These are phyloP conservation scores for Buceros bicornis DNA, from an alignment of 2,797 vertebrate species.

Conservation along the genomic window DNA sequence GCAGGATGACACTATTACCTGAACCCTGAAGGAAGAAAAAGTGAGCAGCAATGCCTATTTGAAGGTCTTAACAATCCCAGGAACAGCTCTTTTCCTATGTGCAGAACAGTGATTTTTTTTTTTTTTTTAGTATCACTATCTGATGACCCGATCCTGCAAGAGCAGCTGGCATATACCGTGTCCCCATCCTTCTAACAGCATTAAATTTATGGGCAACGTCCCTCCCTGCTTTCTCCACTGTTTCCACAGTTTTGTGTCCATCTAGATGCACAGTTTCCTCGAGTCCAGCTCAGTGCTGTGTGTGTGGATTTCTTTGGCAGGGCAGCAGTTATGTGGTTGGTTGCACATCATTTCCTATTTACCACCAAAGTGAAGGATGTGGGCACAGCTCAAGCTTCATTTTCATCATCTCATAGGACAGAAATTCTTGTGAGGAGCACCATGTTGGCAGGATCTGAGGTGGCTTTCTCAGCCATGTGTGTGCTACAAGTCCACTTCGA, in stretches of 20 bases:
- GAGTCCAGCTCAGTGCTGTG: neutral
- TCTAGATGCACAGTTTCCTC: neutral
- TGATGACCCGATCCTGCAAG: rapidly evolving
- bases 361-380: neutral
- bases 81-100: neutral
- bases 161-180: neutral
- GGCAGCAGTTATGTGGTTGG: neutral
- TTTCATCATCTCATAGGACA: neutral
- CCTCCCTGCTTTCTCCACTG: neutral
- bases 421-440: neutral
- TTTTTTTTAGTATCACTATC: no score
- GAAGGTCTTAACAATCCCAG: neutral
- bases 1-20: neutral
- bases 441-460: neutral
- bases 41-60: neutral
- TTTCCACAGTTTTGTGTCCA: neutral
- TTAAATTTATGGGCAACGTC: neutral
- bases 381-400: neutral
- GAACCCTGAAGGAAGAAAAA: neutral
- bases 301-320: neutral
- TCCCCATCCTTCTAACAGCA: neutral
- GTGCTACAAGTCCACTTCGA: neutral
- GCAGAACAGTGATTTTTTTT: neutral
- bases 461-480: neutral
- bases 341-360: neutral